These are phyloP conservation scores for Coecobrya sp. DNA, from an alignment of 2,888 invertebrate genomes.

Conservation along the genomic window DNA sequence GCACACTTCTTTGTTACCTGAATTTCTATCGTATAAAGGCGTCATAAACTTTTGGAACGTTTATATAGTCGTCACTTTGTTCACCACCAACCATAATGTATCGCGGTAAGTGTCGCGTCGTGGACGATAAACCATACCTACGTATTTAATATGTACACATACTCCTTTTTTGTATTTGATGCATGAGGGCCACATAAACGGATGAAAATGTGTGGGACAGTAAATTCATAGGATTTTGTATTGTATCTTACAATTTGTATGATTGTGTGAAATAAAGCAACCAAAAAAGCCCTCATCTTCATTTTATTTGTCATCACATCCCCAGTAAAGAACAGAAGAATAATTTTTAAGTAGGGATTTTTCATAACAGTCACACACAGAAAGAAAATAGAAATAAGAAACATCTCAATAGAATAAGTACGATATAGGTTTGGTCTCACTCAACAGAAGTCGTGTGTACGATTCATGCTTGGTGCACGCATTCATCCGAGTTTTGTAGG, in stretches of 20 bases:
- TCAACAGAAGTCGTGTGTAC: slow-evolving; percentile 36
- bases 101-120: not conserved
- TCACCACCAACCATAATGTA: not conserved
- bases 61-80: slow-evolving; percentile 31
- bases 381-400: slow-evolving; percentile 10
- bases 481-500: slow-evolving; percentile 73
- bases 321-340: not conserved
- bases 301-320: slow-evolving; percentile 57
- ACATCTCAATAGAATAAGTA: slow-evolving; percentile 27
- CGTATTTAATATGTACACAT: not conserved
- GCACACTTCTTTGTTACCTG: slow-evolving; percentile 48
- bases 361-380: slow-evolving; percentile 24
- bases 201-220: not conserved
- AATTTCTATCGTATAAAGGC: not conserved
- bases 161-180: not conserved
- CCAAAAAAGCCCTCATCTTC: not conserved
- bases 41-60: not conserved
- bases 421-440: not conserved
- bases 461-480: slow-evolving; percentile 28
- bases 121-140: slow-evolving; percentile 35
- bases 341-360: slow-evolving; percentile 15
- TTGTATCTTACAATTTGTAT: not conserved
- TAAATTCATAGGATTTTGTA: not conserved
- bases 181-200: not conserved
- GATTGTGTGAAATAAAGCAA: not conserved